Evolutionary conservation across 2,888 invertebrate species (phyloP).

Genomic region (Micropterix aruncella): DNA sequence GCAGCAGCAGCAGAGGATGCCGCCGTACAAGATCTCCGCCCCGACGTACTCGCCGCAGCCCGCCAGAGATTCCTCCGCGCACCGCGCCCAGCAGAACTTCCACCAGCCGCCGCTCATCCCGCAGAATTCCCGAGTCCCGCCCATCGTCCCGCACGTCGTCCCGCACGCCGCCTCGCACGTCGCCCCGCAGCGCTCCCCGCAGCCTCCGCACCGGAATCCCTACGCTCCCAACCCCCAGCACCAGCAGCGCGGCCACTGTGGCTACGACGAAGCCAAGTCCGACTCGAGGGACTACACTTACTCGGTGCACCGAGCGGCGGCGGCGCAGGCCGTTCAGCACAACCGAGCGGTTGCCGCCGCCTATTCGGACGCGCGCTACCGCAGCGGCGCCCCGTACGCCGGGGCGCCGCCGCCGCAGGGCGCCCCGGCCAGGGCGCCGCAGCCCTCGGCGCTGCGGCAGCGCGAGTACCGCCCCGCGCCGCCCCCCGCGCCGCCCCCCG

Average conservation of each 20-base stretch:
- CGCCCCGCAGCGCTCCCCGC: slow-evolving; percentile 5
- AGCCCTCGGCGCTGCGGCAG: background rate
- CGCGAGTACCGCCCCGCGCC: slow-evolving; percentile 8
- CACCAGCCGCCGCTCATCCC: slow-evolving; percentile 7
- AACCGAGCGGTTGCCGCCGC: background rate
- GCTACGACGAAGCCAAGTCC: slow-evolving; percentile 10
- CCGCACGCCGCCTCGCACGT: slow-evolving; percentile 11
- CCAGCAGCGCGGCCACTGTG: slow-evolving; percentile 7
- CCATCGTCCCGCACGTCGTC: slow-evolving; percentile 12
- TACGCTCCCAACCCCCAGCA: slow-evolving; percentile 5
- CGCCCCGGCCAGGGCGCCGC: background rate
- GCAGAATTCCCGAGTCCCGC: slow-evolving; percentile 11
- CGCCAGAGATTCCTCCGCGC: slow-evolving; percentile 7
- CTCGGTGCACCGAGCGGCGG: slow-evolving; percentile 12
- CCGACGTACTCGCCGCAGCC: slow-evolving; percentile 11
- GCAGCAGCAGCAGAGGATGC: slow-evolving; percentile 3
- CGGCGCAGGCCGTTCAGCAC: background rate
- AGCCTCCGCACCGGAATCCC: slow-evolving; percentile 6
- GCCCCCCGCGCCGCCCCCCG: slow-evolving; percentile 12
- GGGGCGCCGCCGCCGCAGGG: background rate
- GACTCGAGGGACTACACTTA: slow-evolving; percentile 9
- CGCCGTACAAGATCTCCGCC: background rate
- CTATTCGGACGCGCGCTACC: background rate
- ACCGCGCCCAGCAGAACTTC: background rate
- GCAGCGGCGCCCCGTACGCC: background rate